These are phyloP conservation scores for Heteromormyrus szaboi DNA, from an alignment of 2,797 vertebrate genomes.

Conservation along the genomic window DNA sequence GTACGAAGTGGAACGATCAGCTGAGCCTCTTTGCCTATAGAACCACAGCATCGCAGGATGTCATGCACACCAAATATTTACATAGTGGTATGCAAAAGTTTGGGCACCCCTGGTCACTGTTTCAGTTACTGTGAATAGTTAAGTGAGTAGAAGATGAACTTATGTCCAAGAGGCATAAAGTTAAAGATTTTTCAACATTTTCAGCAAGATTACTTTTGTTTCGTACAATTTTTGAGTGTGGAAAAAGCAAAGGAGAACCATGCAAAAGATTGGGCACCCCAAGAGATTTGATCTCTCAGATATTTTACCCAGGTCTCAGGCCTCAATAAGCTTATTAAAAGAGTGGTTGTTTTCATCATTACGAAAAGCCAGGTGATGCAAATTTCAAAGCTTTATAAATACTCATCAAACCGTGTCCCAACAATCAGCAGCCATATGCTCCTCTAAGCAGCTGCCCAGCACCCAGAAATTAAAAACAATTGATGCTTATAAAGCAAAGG, in stretches of 20 bases:
- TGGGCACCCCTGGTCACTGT: background rate
- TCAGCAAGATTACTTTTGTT: background rate
- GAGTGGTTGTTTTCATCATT: background rate
- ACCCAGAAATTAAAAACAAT: background rate
- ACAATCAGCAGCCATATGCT: background rate
- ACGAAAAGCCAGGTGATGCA: background rate
- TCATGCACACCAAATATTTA: background rate
- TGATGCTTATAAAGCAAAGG: background rate
- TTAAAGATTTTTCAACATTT: background rate
- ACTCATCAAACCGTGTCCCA: background rate
- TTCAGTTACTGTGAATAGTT: background rate
- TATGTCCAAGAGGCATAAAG: background rate
- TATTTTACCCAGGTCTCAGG: background rate
- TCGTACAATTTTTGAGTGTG: background rate
- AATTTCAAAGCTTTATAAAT: background rate
- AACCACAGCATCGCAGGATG: background rate
- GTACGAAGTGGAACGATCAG: background rate
- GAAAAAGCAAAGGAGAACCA: background rate
- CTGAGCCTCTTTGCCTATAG: background rate
- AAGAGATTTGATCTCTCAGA: background rate
- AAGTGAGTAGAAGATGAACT: background rate
- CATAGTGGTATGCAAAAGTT: background rate
- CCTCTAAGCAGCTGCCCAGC: background rate
- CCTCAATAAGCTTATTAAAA: background rate
- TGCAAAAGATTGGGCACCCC: background rate